Evolutionary conservation across 1,140 invertebrate genomes (phyloP).

Genomic region (Diachasma alloeum): DNA sequence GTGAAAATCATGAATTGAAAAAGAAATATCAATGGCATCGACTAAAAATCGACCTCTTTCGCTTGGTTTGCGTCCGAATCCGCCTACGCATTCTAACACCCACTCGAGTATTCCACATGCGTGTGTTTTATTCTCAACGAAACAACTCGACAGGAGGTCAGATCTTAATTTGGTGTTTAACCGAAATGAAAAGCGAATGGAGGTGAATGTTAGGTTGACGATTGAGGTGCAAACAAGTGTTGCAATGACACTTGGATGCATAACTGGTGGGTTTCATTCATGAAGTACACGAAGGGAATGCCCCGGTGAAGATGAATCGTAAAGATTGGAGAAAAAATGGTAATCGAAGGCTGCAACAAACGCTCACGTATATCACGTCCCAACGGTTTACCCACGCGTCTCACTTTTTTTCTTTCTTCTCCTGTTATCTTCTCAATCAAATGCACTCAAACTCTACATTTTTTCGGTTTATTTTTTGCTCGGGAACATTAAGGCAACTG

Average conservation of each 20-base stretch:
- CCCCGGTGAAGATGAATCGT: neutral
- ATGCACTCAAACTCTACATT: neutral
- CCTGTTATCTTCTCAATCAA: neutral
- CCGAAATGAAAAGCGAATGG: slow-evolving; percentile 19
- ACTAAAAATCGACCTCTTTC: neutral
- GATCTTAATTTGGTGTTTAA: slow-evolving; percentile 24
- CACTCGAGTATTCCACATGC: neutral
- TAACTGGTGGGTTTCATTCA: neutral
- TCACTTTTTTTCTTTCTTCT: neutral
- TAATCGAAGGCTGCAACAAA: slow-evolving; percentile 4
- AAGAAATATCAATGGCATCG: neutral
- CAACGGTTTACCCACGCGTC: neutral
- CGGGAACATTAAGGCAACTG: neutral
- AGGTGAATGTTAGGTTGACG: neutral
- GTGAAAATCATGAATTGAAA: neutral
- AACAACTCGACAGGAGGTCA: slow-evolving; percentile 25
- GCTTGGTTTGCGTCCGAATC: neutral
- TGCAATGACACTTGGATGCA: neutral
- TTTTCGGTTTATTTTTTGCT: neutral
- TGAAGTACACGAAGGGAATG: neutral
- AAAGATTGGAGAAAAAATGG: slow-evolving; percentile 10
- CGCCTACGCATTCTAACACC: neutral
- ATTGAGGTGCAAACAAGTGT: neutral
- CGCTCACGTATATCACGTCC: neutral
- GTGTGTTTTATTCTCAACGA: neutral